phyloP scores from a whole-genome alignment of 2,888 invertebrate species.

The Dinocampus coccinellae region DNA sequence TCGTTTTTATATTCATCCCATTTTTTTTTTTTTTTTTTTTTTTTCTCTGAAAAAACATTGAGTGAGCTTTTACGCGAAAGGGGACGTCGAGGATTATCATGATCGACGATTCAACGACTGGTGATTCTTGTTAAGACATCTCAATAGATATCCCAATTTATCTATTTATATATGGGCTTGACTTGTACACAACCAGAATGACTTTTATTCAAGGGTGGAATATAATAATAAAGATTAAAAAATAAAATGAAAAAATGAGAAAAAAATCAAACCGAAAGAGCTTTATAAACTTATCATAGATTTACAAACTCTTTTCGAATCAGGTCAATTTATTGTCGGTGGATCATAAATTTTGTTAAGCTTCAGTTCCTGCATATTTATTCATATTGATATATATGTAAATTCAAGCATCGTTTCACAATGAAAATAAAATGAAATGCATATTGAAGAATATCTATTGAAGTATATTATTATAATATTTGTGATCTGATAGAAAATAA shows the following conservation, averaged over 20 bases:
- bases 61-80: background rate
- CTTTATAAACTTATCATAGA: background rate
- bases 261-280: background rate
- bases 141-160: background rate
- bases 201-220: background rate
- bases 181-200: background rate
- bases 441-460: no score
- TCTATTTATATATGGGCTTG: background rate
- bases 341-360: background rate
- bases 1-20: no score
- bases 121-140: conserved; percentile 4
- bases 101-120: conserved; percentile 8
- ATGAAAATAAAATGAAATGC: no score
- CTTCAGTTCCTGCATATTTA: background rate
- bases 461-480: no score
- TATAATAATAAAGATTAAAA: no score
- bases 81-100: conserved; percentile 4
- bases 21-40: background rate
- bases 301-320: background rate
- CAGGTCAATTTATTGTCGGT: background rate
- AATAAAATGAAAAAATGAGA: no score
- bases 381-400: background rate
- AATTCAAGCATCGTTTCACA: no score
- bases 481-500: no score
- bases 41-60: background rate